Evolutionary conservation across 2,113 vertebrate genomes (phyloP).

Genomic region (Eubucco bourcierii): DNA sequence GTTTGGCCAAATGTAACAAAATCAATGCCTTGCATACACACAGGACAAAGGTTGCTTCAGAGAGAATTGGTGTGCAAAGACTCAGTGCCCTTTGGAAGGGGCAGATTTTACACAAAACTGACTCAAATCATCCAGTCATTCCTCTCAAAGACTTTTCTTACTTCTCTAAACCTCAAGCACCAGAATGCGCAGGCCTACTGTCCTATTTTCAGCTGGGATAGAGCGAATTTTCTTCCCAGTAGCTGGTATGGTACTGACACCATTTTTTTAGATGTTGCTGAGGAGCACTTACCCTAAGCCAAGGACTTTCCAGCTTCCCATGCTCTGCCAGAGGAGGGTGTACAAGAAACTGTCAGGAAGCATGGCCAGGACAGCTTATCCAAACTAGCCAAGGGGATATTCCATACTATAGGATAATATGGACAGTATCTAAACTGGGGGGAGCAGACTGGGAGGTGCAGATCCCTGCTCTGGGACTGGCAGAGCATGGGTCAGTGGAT

Average conservation of each 20-base stretch:
- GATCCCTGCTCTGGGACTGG: neutral
- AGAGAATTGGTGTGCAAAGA: neutral
- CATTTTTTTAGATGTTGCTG: neutral
- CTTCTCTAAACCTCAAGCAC: neutral
- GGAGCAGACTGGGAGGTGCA: neutral
- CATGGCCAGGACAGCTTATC: neutral
- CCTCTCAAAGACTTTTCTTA: neutral
- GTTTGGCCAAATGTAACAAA: neutral
- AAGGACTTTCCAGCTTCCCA: neutral
- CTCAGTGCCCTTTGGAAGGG: neutral
- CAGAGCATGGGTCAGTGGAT: neutral
- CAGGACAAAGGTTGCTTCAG: neutral
- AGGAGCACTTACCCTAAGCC: neutral
- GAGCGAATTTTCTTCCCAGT: neutral
- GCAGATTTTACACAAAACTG: neutral
- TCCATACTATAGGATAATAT: neutral
- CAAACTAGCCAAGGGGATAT: neutral
- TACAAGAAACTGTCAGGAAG: neutral
- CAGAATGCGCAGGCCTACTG: neutral
- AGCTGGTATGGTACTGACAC: neutral
- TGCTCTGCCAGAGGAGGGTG: neutral
- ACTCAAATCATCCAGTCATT: neutral
- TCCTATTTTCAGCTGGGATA: neutral
- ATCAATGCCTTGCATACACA: neutral
- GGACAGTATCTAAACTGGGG: neutral